A percentile compares a stretch with the other conserved stretches of the same genome.
Evolutionary conservation across 2,888 invertebrate species (phyloP).

Genomic region (Microctonus hyperodae): DNA sequence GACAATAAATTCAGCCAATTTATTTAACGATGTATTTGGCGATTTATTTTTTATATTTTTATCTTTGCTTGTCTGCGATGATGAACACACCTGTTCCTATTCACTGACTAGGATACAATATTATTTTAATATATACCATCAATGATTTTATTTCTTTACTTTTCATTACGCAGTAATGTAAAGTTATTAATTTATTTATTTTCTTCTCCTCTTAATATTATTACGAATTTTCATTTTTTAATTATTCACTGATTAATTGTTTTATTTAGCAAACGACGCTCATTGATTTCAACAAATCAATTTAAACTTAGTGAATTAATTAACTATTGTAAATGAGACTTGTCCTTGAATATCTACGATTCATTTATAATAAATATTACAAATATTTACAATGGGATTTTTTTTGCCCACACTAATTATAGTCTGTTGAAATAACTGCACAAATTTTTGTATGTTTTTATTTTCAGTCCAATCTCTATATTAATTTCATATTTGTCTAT

Average conservation of each 20-base stretch:
- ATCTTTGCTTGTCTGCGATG: slow-evolving; percentile 35
- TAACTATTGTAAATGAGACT: slow-evolving; percentile 35
- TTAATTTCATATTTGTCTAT: background rate
- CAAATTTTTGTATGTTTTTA: background rate
- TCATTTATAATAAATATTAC: slow-evolving; percentile 60
- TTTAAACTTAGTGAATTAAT: slow-evolving; percentile 31
- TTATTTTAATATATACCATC: slow-evolving; percentile 33
- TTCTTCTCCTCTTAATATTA: background rate
- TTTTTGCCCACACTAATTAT: slow-evolving; percentile 35
- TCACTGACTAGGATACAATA: slow-evolving; percentile 58
- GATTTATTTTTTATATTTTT: slow-evolving; percentile 36
- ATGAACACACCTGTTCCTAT: slow-evolving; percentile 42
- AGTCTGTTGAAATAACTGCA: slow-evolving; percentile 10
- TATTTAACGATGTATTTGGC: slow-evolving; percentile 52
- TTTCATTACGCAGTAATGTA: slow-evolving; percentile 12
- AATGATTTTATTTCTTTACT: slow-evolving; percentile 10
- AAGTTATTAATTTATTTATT: background rate
- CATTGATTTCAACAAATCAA: slow-evolving; percentile 19
- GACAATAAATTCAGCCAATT: slow-evolving; percentile 47
- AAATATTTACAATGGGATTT: slow-evolving; percentile 58
- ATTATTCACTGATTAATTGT: background rate
- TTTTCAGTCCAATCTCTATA: slow-evolving; percentile 2
- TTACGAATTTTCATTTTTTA: slow-evolving; percentile 1
- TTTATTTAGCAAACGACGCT: slow-evolving; percentile 19
- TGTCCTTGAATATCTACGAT: slow-evolving; percentile 32